These are phyloP conservation scores for Serrognathus titanus DNA, from an alignment of 2,888 invertebrate species.

Conservation along the genomic window DNA sequence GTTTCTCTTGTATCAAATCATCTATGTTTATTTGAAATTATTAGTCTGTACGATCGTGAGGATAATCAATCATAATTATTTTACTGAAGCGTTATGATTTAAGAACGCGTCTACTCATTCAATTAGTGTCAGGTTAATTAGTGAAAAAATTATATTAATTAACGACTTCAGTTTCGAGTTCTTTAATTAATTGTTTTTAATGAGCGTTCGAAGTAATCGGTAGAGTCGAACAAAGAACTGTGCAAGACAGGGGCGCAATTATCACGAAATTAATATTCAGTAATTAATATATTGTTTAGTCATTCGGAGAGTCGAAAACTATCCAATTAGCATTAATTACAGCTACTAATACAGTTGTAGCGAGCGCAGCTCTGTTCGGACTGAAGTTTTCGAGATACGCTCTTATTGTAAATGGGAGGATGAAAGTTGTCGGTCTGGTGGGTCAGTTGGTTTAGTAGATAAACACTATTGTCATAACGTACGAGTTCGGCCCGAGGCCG, in stretches of 20 bases:
- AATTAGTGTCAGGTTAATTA: constrained; percentile 7
- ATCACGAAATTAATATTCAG: not conserved
- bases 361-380: no score
- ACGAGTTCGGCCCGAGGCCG: no score
- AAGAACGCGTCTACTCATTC: not conserved
- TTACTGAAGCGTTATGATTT: not conserved
- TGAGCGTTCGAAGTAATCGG: constrained; percentile 3
- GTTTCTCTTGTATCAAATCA: not conserved
- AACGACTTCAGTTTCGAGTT: constrained; percentile 4
- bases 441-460: no score
- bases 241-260: not conserved
- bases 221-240: not conserved
- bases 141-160: constrained; percentile 12
- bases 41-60: not conserved
- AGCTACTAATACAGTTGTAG: not conserved
- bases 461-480: no score
- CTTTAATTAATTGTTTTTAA: constrained; percentile 9
- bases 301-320: not conserved
- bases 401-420: no score
- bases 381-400: no score
- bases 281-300: not conserved
- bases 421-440: no score
- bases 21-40: not conserved
- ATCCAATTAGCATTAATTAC: constrained; percentile 13
- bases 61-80: no score